phyloP scores from a whole-genome alignment of 2,113 vertebrate genomes.

The Phrynocephalus versicolor region DNA sequence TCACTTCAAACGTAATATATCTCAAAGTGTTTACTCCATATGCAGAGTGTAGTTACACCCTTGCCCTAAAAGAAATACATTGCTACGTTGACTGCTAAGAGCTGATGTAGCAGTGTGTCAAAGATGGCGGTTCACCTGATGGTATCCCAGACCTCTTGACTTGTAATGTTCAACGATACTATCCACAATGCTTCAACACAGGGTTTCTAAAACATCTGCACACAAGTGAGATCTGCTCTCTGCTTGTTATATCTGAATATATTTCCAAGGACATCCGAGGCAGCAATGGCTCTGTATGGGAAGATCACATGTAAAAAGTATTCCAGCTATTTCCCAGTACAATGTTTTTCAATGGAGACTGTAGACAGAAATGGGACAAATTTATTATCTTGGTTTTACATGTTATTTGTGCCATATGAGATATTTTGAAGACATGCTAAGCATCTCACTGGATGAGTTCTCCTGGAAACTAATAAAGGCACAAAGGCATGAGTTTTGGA shows the following conservation, averaged over 20 bases:
- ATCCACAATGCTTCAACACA: neutral
- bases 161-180: neutral
- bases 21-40: neutral
- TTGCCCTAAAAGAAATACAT: neutral
- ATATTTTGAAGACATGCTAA: slow-evolving; percentile 11
- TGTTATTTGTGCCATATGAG: neutral
- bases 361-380: neutral
- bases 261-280: slow-evolving; percentile 25
- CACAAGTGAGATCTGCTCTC: slow-evolving; percentile 17
- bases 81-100: neutral
- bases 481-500: slow-evolving; percentile 31
- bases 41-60: neutral
- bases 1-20: neutral
- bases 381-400: neutral
- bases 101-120: neutral
- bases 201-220: neutral
- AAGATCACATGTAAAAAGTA: slow-evolving; percentile 11
- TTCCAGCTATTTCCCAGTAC: neutral
- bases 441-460: slow-evolving; percentile 15
- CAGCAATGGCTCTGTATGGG: neutral
- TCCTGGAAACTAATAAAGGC: neutral
- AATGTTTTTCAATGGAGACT: slow-evolving; percentile 24
- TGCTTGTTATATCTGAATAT: neutral
- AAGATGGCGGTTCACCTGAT: neutral
- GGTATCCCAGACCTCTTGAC: neutral